These are phyloP conservation scores for Hyaena hyaena DNA, from an alignment of 2,113 vertebrate species.

Conservation along the genomic window DNA sequence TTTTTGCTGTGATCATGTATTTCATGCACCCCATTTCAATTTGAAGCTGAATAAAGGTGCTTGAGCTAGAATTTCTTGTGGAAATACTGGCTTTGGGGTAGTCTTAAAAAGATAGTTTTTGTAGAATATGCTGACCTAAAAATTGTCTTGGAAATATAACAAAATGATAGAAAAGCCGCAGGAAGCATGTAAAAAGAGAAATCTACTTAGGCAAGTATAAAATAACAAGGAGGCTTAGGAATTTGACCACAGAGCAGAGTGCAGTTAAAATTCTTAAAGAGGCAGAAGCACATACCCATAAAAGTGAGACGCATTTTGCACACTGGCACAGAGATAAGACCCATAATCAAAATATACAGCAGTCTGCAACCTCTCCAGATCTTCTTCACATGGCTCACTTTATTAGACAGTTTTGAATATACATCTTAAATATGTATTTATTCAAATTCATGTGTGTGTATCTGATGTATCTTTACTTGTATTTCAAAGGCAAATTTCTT, in stretches of 20 bases:
- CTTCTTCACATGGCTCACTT: not conserved
- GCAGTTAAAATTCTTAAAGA: not conserved
- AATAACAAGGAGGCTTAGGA: slow-evolving; percentile 29
- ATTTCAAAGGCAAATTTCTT: slow-evolving; percentile 21
- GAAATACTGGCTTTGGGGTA: not conserved
- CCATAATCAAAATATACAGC: not conserved
- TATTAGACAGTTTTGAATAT: not conserved
- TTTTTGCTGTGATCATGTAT: not conserved
- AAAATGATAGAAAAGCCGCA: not conserved
- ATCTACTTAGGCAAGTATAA: not conserved
- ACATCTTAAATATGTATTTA: not conserved
- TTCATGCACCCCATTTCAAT: not conserved
- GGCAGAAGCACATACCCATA: not conserved
- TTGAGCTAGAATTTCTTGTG: not conserved
- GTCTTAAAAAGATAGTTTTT: not conserved
- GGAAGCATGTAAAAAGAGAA: not conserved
- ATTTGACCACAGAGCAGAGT: not conserved
- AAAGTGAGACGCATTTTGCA: not conserved
- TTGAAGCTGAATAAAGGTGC: not conserved
- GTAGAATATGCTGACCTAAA: not conserved
- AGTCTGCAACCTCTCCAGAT: not conserved
- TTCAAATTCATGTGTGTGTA: not conserved
- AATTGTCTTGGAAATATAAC: not conserved
- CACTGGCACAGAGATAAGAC: not conserved
- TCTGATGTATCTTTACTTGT: not conserved